These are phyloP conservation scores for Prunella fulvescens DNA, from an alignment of 2,113 vertebrate genomes.

Conservation along the genomic window DNA sequence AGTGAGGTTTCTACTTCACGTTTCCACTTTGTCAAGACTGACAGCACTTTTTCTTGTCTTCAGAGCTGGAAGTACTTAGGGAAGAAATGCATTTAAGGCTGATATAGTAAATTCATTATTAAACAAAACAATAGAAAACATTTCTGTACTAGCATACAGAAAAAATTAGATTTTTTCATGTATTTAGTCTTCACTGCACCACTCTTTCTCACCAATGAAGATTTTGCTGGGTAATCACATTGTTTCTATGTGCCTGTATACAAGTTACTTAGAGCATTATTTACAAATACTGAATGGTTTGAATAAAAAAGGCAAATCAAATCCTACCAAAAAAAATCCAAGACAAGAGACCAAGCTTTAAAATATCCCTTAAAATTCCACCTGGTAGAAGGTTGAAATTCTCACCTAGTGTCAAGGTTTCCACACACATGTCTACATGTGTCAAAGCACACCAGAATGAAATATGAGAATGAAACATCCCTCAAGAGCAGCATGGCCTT, in stretches of 20 bases:
- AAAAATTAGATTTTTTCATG: background rate
- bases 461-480: background rate
- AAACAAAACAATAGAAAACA: background rate
- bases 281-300: background rate
- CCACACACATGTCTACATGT: background rate
- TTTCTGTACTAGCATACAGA: background rate
- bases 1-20: fast-evolving
- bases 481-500: background rate
- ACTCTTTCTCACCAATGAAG: background rate
- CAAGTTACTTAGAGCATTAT: background rate
- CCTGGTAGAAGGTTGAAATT: background rate
- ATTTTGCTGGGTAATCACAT: background rate
- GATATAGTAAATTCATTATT: background rate
- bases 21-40: background rate
- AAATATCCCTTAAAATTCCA: background rate
- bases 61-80: background rate
- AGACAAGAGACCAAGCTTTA: background rate
- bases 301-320: background rate
- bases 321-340: background rate
- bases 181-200: background rate
- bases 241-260: background rate
- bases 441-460: background rate
- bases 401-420: background rate
- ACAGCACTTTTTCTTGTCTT: background rate
- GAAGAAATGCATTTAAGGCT: background rate